A percentile compares a stretch with the other conserved stretches of the same genome.
phyloP scores from a whole-genome alignment of 2,888 invertebrate genomes.

The Crepidodera aurea region DNA sequence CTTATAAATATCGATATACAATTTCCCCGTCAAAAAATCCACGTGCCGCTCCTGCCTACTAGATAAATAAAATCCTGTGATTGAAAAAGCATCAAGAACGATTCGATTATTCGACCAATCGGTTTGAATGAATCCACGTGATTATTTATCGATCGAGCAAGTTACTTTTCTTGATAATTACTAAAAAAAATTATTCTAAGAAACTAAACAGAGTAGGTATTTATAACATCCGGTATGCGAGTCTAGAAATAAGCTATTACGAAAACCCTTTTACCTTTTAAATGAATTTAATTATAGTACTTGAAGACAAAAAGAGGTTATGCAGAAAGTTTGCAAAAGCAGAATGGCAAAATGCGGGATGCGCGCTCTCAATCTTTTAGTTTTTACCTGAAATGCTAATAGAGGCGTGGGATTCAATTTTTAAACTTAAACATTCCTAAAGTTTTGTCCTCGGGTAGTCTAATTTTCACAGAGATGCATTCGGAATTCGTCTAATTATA shows the following conservation, averaged over 20 bases:
- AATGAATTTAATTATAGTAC: neutral
- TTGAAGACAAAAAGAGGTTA: neutral
- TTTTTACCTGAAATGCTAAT: neutral
- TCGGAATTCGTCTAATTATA: neutral
- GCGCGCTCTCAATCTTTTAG: neutral
- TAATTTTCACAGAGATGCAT: neutral
- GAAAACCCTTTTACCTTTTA: neutral
- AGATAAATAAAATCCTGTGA: too few relatives aligned
- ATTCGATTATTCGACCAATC: too few relatives aligned
- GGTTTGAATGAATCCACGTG: too few relatives aligned
- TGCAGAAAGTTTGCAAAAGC: neutral
- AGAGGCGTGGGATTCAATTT: neutral
- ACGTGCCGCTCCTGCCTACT: too few relatives aligned
- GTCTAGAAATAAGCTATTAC: neutral
- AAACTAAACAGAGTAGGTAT: too few relatives aligned
- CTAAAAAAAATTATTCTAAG: too few relatives aligned
- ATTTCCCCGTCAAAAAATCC: too few relatives aligned
- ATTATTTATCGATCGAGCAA: too few relatives aligned
- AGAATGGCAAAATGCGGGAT: slow-evolving; percentile 1
- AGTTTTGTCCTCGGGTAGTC: neutral
- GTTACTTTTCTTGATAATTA: too few relatives aligned
- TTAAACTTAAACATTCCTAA: neutral
- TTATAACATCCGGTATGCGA: too few relatives aligned
- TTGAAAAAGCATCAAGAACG: too few relatives aligned
- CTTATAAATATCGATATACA: too few relatives aligned